Evolutionary conservation across 2,113 vertebrate genomes (phyloP).

Genomic region (Phalacrocorax carbo): DNA sequence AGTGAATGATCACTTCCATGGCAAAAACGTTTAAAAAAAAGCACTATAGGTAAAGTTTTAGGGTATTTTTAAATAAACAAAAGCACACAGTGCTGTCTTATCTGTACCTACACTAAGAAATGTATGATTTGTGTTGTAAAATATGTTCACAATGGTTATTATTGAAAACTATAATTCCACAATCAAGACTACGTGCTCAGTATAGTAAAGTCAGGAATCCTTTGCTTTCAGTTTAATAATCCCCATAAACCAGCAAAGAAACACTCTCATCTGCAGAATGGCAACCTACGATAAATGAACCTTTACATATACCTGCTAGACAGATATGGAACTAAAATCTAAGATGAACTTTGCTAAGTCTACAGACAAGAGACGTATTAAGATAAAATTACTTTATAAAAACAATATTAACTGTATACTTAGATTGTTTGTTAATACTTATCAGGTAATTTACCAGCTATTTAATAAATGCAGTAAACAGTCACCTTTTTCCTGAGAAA

Average conservation of each 20-base stretch:
- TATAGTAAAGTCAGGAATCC: not conserved
- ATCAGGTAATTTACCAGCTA: not conserved
- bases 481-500: conserved; percentile 89
- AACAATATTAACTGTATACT: not conserved
- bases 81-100: not conserved
- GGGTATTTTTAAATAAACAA: not conserved
- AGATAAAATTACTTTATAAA: not conserved
- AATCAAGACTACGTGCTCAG: not conserved
- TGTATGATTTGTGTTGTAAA: not conserved
- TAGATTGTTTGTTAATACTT: not conserved
- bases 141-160: not conserved
- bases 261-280: not conserved
- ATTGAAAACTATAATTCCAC: not conserved
- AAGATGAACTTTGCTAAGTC: not conserved
- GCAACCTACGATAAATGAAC: not conserved
- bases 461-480: not conserved
- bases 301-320: not conserved
- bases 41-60: not conserved
- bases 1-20: not conserved
- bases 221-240: not conserved
- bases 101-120: not conserved
- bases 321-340: not conserved
- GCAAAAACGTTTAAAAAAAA: not conserved
- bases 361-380: not conserved
- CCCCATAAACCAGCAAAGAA: not conserved